Evolutionary conservation across 2,797 vertebrate species (phyloP), one percentile per base, ranked within the genome.

Genomic region (Platalea minor): DNA sequence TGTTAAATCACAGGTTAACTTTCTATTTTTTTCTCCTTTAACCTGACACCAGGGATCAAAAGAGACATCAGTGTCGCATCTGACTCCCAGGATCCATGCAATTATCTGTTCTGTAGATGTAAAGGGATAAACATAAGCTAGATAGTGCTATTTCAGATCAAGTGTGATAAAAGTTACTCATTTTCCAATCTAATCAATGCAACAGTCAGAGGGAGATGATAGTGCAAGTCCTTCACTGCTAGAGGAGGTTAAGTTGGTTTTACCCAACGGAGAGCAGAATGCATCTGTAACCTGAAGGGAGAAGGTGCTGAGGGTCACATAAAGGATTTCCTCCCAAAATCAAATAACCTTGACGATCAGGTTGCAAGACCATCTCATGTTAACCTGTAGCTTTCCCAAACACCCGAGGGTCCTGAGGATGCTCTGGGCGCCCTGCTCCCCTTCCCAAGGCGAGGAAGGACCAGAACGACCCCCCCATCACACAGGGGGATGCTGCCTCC

Each of bases 181-280:
- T 97, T 96, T 97, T 87, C 93, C 91, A 93, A 70, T 91, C 68
- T 92, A 93, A 94, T 96, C 89, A 89, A 93, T 96, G 83, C 77
- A 72, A 46, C 64, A 82, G 82, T 65, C 85, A 90, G 59, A 64
- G 26, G 63, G 53, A 92, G 89, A 90, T 91, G 93, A 91, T 78
- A 91, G 61, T 74, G 41, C 57, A 76, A 92, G 73, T 88, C 70
- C 64, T 89, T 91, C 54, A 28, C 41, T 91, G 61, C 45, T 46
- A 20, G 67, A 41, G 61, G 89, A 93, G 82, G 79, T 79, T 86
- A 88, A 54, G 56, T 60, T 78, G 69, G 80, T 88, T 72, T 75
- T 35, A 50, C 81, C 78, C 35, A 10, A 7, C 45, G 70, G 63
- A 83, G 65, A 69, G 53, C n/a, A 94, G 68, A 92, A 77, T 74